phyloP scores from a whole-genome alignment of 2,113 vertebrate species.

The Pantherophis guttatus region DNA sequence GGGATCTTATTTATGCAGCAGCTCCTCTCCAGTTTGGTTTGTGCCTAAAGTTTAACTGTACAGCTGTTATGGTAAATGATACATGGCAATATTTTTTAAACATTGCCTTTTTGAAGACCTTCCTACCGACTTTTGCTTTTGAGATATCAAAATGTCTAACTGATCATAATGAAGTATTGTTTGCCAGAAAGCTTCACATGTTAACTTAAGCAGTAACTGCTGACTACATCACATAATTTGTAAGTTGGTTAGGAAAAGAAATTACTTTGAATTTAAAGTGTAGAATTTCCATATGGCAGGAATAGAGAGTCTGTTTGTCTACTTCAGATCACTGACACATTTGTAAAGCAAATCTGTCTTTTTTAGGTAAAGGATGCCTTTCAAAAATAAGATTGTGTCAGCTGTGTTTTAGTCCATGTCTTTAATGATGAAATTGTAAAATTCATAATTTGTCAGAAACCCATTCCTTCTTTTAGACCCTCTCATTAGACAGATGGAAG shows the following conservation, averaged over 20 bases:
- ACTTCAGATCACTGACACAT: neutral
- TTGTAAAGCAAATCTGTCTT: neutral
- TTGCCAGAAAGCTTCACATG: slow-evolving; percentile 50
- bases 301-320: neutral
- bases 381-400: neutral
- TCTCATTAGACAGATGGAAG: neutral
- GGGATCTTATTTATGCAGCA: slow-evolving; percentile 87
- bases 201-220: slow-evolving; percentile 37
- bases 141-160: slow-evolving; percentile 61
- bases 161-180: slow-evolving; percentile 45
- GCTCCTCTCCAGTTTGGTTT: slow-evolving; percentile 80
- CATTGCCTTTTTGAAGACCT: slow-evolving; percentile 67
- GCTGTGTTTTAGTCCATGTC: neutral
- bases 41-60: slow-evolving; percentile 80
- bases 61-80: slow-evolving; percentile 78
- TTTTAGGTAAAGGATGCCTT: neutral
- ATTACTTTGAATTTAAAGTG: neutral
- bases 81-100: slow-evolving; percentile 78
- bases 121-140: slow-evolving; percentile 65
- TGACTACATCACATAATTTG: slow-evolving; percentile 29
- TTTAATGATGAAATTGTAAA: neutral
- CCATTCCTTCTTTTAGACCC: neutral
- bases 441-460: neutral
- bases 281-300: neutral
- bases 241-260: slow-evolving; percentile 31